phyloP scores from a whole-genome alignment of 1,140 invertebrate species.

The Drosophila tropicalis region DNA sequence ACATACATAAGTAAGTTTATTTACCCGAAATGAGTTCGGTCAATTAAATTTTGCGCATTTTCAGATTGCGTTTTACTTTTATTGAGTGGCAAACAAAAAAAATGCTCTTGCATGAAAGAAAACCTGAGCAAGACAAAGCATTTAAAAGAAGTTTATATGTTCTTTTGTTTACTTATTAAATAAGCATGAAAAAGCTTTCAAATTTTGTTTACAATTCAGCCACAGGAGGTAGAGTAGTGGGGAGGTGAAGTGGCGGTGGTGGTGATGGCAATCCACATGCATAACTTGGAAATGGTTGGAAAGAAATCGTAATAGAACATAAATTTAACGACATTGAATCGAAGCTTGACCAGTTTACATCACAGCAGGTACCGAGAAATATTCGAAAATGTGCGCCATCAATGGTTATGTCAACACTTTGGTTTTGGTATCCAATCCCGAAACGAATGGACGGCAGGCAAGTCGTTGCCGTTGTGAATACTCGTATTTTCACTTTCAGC shows the following conservation, averaged over 20 bases:
- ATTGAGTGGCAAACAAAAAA: conserved; percentile 47
- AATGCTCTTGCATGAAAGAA: conserved; percentile 26
- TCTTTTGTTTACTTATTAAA: conserved; percentile 38
- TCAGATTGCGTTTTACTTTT: background rate
- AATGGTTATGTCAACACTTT: conserved; percentile 66
- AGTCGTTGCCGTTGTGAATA: conserved; percentile 52
- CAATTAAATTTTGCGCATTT: conserved; percentile 25
- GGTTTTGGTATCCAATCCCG: conserved; percentile 5
- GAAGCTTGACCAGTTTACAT: conserved; percentile 53
- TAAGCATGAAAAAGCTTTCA: conserved; percentile 54
- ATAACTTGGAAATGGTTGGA: background rate
- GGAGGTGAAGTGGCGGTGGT: too few relatives aligned
- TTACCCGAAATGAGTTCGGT: background rate
- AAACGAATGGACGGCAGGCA: conserved; percentile 40
- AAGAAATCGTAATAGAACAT: conserved; percentile 16
- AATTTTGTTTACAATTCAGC: conserved; percentile 21
- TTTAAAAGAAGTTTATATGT: conserved; percentile 30
- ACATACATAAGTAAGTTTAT: too few relatives aligned
- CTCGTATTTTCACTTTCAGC: conserved; percentile 70
- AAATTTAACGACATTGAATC: conserved; percentile 22
- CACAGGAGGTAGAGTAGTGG: too few relatives aligned
- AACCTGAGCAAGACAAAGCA: conserved; percentile 26
- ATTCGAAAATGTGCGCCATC: conserved; percentile 29
- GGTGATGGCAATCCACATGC: background rate
- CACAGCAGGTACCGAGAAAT: conserved; percentile 27